Conservation (phyloP, 2,113 vertebrate species). For the Odocoileus hemionus region DNA sequence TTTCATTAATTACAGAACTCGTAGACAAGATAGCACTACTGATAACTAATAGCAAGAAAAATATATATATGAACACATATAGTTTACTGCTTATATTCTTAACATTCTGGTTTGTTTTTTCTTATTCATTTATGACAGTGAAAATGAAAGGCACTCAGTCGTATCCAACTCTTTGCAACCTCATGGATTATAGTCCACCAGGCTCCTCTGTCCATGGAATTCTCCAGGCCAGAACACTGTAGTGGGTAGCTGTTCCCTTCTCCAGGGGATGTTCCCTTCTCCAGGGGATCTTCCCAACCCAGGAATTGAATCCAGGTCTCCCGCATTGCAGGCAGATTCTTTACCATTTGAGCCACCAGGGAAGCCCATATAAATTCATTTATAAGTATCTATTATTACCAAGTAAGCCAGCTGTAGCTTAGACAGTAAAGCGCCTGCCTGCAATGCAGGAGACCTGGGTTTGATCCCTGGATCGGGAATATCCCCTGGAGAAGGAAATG, state of each 20-base stretch:
- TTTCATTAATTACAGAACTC: background rate
- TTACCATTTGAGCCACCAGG: background rate
- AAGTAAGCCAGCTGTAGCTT: background rate
- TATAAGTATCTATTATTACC: background rate
- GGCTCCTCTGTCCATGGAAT: background rate
- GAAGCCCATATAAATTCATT: background rate
- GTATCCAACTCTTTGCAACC: background rate
- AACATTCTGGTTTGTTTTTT: background rate
- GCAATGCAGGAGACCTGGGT: background rate
- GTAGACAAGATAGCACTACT: background rate
- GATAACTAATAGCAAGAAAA: background rate
- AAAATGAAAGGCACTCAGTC: background rate
- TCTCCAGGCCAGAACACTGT: background rate
- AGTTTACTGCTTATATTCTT: background rate
- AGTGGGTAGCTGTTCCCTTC: background rate
- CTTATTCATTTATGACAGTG: background rate
- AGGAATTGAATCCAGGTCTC: background rate
- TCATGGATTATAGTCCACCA: background rate
- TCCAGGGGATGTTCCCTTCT: background rate
- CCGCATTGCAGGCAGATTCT: rapidly evolving
- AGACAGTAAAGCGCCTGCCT: background rate
- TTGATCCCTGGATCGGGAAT: background rate
- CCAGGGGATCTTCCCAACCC: background rate
- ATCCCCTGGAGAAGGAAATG: background rate
- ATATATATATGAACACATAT: background rate